These are phyloP conservation scores for Calidris pygmaea DNA, from an alignment of 2,113 vertebrate species.

Conservation along the genomic window DNA sequence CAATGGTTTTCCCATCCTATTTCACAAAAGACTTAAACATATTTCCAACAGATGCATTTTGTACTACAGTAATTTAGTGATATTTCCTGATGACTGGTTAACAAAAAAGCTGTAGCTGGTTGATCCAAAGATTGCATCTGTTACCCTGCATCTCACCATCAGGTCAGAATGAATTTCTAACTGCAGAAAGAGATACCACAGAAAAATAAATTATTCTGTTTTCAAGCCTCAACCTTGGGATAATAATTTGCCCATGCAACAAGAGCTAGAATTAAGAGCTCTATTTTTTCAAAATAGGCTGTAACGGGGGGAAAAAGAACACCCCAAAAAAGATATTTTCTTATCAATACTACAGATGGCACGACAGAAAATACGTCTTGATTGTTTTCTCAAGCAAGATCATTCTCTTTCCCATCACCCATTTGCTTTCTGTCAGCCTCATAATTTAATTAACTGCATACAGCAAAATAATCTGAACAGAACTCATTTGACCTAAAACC, in stretches of 20 bases:
- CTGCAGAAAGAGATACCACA: background rate
- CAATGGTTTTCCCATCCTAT: background rate
- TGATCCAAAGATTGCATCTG: constrained; percentile 45
- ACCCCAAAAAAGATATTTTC: background rate
- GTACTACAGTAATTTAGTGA: background rate
- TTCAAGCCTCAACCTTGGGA: background rate
- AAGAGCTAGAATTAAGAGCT: background rate
- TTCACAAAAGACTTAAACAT: constrained; percentile 3
- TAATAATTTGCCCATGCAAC: background rate
- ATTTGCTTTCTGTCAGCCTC: background rate
- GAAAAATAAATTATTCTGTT: background rate
- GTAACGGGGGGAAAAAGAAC: rapidly evolving
- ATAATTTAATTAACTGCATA: background rate
- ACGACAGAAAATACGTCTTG: background rate
- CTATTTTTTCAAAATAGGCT: background rate
- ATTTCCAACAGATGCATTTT: constrained; percentile 30
- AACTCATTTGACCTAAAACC: background rate
- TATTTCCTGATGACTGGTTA: constrained; percentile 38
- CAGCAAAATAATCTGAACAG: background rate
- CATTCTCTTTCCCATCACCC: background rate
- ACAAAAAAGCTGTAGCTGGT: constrained; percentile 30
- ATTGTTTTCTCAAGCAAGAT: background rate
- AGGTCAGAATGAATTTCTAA: background rate
- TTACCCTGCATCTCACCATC: background rate
- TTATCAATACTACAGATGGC: background rate